Base-by-base conservation (phyloP, 2,113 vertebrate species). In the Callionymus lyra region DNA sequence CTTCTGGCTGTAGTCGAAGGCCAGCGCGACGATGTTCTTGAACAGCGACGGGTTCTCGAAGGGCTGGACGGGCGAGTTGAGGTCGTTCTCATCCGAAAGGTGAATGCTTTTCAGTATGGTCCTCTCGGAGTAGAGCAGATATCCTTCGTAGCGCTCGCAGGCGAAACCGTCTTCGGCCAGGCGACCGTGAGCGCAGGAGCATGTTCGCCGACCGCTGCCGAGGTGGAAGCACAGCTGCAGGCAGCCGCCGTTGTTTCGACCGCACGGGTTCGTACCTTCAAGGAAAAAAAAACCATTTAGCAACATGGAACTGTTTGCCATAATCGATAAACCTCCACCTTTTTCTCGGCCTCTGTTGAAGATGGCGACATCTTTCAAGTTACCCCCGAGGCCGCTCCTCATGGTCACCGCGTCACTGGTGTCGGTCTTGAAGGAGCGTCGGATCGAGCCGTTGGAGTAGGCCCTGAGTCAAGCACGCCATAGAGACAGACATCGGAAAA, bases 81-180 rank as follows among this genome's bases (percentile, higher is more conserved):
- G 77, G 80, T 99, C 92, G 40, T 71, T 92, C 69, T 97, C 93
- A 68, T 99, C 93, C 2, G 90, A 95, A 13, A 98, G 89, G 83
- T 99, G 95, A 60, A 99, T 94, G 64, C 90, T 97, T 77, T 97
- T 98, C 19, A 99, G 53, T 59, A 96, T 91, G 34, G 91, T 97
- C 78, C 95, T 91, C 54, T 96, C 95, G 0, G 94, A 98, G 79
- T 93, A 99, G 2, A 99, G 82, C 19, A 99, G 83, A 80, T 99
- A 99, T 2, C 94, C 95, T 58, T 94, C 89, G 6, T 97, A 93
- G 53, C 91, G 85, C 50, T 89, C 71, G 56, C 95, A 99, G 68
- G 84, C 88, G 33, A 88, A 72, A 15, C 91, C 90, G 11, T 95
- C 91, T 31, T 89, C 86, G 10, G 90, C 87, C 46, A 98, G 78